These are phyloP conservation scores for Brotula barbata DNA, from an alignment of 2,797 vertebrate genomes.

Conservation along the genomic window DNA sequence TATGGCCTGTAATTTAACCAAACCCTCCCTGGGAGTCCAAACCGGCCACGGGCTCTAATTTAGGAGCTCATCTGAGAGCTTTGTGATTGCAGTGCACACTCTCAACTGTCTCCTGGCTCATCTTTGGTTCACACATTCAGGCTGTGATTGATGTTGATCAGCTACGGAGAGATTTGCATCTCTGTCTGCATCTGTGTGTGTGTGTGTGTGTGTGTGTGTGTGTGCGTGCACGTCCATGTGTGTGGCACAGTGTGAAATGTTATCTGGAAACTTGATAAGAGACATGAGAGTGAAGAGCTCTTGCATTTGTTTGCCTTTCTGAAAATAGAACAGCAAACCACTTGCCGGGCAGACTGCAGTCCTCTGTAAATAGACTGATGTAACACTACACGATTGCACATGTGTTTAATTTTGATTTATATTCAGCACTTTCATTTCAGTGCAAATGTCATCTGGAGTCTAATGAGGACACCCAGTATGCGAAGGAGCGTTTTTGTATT, in stretches of 20 bases:
- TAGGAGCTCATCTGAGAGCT: conserved; percentile 61
- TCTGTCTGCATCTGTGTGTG: conserved; percentile 6
- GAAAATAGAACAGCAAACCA: conserved; percentile 53
- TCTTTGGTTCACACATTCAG: conserved; percentile 27
- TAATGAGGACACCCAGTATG: neutral
- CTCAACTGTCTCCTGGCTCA: conserved; percentile 29
- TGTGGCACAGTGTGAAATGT: conserved; percentile 16
- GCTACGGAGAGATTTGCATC: conserved; percentile 22
- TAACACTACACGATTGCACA: conserved; percentile 39
- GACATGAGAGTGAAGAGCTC: conserved; percentile 28
- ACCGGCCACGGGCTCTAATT: conserved; percentile 56
- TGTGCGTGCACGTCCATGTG: conserved; percentile 1
- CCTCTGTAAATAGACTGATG: conserved; percentile 38
- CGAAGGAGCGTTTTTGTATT: neutral
- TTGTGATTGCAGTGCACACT: conserved; percentile 56
- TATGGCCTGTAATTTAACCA: conserved; percentile 73
- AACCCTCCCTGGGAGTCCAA: conserved; percentile 56
- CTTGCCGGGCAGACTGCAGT: conserved; percentile 30
- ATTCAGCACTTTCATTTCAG: conserved; percentile 2
- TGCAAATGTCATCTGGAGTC: neutral
- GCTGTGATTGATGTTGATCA: conserved; percentile 49
- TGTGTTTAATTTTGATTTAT: conserved; percentile 22
- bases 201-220: conserved; percentile 11
- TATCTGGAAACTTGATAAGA: conserved; percentile 49
- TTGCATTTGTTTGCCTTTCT: conserved; percentile 61